Evolutionary conservation across 2,888 invertebrate genomes (phyloP).

Genomic region (Hypselothyrea guttata): DNA sequence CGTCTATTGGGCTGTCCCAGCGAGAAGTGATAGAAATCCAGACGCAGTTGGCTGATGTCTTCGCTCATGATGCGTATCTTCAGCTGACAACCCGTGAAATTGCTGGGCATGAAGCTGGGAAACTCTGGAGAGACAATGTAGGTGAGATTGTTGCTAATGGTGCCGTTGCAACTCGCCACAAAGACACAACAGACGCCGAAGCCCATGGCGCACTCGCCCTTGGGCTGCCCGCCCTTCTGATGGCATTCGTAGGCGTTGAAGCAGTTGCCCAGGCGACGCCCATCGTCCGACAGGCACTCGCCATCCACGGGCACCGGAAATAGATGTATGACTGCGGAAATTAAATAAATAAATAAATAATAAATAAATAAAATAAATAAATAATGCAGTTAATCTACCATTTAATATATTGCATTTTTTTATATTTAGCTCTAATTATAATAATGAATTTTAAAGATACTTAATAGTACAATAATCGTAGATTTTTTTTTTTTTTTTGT

Average conservation of each 20-base stretch:
- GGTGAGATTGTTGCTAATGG: constrained; percentile 89
- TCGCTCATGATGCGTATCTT: constrained; percentile 89
- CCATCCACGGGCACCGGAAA: constrained; percentile 92
- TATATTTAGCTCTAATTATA: too few relatives aligned
- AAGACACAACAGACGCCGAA: constrained; percentile 94
- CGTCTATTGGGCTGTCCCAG: constrained; percentile 91
- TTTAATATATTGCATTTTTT: too few relatives aligned
- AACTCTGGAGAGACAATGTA: constrained; percentile 92
- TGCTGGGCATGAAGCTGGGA: constrained; percentile 87
- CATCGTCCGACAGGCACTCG: constrained; percentile 89
- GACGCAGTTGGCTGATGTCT: constrained; percentile 91
- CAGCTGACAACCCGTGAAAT: constrained; percentile 87
- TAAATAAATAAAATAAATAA: too few relatives aligned
- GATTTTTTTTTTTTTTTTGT: too few relatives aligned
- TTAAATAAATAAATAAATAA: too few relatives aligned
- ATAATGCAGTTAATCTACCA: too few relatives aligned
- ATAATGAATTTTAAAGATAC: too few relatives aligned
- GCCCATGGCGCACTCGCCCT: constrained; percentile 91
- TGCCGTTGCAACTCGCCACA: constrained; percentile 88
- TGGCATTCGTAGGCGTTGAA: constrained; percentile 93
- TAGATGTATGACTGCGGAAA: constrained; percentile 90
- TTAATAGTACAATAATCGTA: too few relatives aligned
- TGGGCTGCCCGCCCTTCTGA: constrained; percentile 87
- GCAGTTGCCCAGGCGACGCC: constrained; percentile 88
- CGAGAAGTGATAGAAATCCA: constrained; percentile 92